Conservation (phyloP, 2,113 vertebrate species). For the Silurus glanis region DNA sequence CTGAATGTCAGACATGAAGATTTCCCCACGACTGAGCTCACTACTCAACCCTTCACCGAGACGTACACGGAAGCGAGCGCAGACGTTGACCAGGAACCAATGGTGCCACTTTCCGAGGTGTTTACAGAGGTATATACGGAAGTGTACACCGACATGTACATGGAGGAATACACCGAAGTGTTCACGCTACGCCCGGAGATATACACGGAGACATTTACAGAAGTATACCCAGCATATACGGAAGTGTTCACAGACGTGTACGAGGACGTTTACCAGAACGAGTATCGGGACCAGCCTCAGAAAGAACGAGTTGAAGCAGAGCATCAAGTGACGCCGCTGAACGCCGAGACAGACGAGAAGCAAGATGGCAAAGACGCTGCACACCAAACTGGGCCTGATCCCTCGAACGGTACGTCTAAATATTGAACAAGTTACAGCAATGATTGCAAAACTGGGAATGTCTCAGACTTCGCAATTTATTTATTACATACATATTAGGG, state of each 20-base stretch:
- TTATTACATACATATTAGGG: neutral
- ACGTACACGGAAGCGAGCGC: neutral
- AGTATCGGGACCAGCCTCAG: neutral
- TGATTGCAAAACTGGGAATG: neutral
- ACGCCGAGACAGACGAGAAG: neutral
- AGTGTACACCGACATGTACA: neutral
- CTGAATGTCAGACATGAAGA: neutral
- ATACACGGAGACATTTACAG: neutral
- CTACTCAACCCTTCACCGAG: neutral
- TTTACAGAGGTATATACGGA: neutral
- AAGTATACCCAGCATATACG: neutral
- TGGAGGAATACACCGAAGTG: neutral
- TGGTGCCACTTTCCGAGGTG: neutral
- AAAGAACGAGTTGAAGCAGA: neutral
- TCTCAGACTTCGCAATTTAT: neutral
- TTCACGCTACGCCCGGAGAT: neutral
- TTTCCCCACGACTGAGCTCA: neutral
- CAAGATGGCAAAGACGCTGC: neutral
- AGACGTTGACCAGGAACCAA: neutral
- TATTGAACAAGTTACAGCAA: neutral
- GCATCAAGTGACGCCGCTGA: no score
- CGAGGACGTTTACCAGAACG: neutral
- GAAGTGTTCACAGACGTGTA: neutral
- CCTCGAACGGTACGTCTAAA: slow-evolving; percentile 26
- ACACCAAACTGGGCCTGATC: neutral